phyloP scores from a whole-genome alignment of 2,113 vertebrate genomes.

The Amphiprion ocellaris region DNA sequence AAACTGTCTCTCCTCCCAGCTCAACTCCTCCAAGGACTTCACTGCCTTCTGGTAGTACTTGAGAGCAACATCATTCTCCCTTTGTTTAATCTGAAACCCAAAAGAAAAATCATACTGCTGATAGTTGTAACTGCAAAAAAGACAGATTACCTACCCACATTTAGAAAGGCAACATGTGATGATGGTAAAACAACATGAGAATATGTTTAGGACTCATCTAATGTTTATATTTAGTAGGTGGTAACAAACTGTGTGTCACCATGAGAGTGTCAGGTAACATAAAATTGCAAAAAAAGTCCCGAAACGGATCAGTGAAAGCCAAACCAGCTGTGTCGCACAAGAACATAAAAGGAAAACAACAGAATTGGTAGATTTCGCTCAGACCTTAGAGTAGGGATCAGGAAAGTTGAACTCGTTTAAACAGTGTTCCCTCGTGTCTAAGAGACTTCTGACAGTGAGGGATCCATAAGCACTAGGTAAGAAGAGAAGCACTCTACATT shows the following conservation, averaged over 20 bases:
- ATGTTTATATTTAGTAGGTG: neutral
- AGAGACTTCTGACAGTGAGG: conserved; percentile 95
- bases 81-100: conserved; percentile 92
- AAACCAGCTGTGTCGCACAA: conserved; percentile 10
- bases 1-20: conserved; percentile 96
- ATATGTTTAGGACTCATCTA: neutral
- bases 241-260: neutral
- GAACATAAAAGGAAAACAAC: conserved; percentile 29
- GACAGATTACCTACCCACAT: neutral
- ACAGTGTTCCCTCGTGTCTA: conserved; percentile 98
- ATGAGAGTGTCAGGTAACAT: conserved; percentile 1
- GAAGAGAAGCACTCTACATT: conserved; percentile 73
- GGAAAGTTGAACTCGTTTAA: conserved; percentile 99
- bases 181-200: neutral
- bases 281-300: neutral
- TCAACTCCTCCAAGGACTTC: conserved; percentile 89
- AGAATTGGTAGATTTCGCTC: conserved; percentile 64
- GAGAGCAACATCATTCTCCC: conserved; percentile 93
- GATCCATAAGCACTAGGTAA: conserved; percentile 94
- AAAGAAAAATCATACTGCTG: neutral
- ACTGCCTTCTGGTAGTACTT: conserved; percentile 92
- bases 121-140: neutral
- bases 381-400: conserved; percentile 97
- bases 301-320: neutral
- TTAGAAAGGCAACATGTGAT: neutral